Conservation (phyloP, 2,113 vertebrate genomes). For the Garra rufa region DNA sequence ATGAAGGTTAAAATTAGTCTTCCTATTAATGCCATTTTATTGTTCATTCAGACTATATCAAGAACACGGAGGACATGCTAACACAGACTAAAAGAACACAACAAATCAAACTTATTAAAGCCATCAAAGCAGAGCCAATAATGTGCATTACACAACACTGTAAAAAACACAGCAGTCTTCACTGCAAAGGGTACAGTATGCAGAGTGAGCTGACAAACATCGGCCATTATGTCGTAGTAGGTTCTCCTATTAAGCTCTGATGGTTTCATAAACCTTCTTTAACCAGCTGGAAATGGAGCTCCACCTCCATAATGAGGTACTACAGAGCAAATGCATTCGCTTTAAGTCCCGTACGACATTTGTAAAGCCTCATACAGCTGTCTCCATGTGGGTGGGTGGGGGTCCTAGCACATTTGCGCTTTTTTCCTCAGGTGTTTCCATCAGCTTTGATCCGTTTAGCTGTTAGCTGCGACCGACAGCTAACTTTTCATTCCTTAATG, state of each 20-base stretch:
- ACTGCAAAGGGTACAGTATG: neutral
- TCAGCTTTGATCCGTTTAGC: conserved; percentile 40
- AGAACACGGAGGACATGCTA: too few relatives aligned
- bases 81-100: neutral
- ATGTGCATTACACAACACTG: neutral
- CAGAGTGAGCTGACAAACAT: neutral
- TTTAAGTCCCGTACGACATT: conserved; percentile 38
- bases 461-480: neutral
- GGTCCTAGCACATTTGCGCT: neutral
- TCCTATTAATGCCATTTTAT: too few relatives aligned
- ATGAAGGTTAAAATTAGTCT: too few relatives aligned
- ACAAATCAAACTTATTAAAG: neutral
- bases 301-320: conserved; percentile 41
- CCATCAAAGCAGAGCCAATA: neutral
- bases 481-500: conserved; percentile 11
- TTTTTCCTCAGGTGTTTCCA: conserved; percentile 16
- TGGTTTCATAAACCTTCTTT: conserved; percentile 9
- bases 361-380: conserved; percentile 18
- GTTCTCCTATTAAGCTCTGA: neutral
- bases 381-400: neutral
- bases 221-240: neutral
- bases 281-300: conserved; percentile 15
- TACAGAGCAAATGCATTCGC: conserved; percentile 5
- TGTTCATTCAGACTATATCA: too few relatives aligned
- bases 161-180: neutral